These are phyloP conservation scores for Epinotia demarniana DNA, from an alignment of 2,888 invertebrate species.

Conservation along the genomic window DNA sequence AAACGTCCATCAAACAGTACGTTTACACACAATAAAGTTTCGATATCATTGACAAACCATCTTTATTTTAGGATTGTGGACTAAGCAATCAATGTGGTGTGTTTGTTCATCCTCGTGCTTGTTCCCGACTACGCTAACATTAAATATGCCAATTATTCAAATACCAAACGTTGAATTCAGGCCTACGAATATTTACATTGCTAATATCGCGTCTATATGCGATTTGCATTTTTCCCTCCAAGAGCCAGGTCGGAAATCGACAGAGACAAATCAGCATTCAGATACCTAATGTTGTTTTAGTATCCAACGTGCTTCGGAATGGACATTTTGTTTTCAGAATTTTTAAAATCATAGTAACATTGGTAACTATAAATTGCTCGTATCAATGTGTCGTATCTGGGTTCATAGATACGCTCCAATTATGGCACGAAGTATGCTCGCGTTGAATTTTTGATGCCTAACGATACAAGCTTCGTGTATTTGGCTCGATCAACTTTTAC, in stretches of 20 bases:
- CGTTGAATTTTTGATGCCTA: background rate
- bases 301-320: background rate
- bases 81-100: too few relatives aligned
- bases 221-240: background rate
- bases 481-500: too few relatives aligned
- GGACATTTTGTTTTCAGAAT: too few relatives aligned
- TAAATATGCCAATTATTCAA: slow-evolving; percentile 20
- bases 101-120: too few relatives aligned
- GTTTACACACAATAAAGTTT: too few relatives aligned
- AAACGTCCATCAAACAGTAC: too few relatives aligned
- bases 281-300: background rate
- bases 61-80: too few relatives aligned
- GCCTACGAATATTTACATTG: slow-evolving; percentile 21
- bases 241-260: background rate
- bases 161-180: slow-evolving; percentile 3
- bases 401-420: slow-evolving; percentile 20
- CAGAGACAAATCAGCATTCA: background rate
- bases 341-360: background rate
- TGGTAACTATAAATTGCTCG: slow-evolving; percentile 7
- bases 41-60: too few relatives aligned
- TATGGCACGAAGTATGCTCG: background rate
- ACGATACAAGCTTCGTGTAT: too few relatives aligned
- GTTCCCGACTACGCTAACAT: background rate
- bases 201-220: slow-evolving; percentile 9
- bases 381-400: slow-evolving; percentile 12